Evolutionary conservation across 1,140 invertebrate species (phyloP).

Genomic region (Drosophila suzukii): DNA sequence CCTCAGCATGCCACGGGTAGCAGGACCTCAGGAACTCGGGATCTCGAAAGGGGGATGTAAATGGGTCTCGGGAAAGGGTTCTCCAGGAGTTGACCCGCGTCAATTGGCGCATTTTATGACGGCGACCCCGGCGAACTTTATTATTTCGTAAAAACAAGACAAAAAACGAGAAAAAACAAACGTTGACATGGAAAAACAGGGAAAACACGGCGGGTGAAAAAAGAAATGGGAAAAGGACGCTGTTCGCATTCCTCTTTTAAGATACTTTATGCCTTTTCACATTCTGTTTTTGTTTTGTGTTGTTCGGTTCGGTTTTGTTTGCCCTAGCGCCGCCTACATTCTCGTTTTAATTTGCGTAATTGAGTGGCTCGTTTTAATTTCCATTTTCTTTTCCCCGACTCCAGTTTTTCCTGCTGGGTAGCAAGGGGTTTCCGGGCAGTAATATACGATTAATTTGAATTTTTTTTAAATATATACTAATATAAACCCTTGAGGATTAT

Average conservation of each 20-base stretch:
- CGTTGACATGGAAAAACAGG: constrained; percentile 27
- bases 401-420: constrained; percentile 13
- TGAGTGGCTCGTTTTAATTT: constrained; percentile 82
- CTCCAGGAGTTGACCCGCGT: constrained; percentile 63
- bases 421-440: background rate
- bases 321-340: constrained; percentile 62
- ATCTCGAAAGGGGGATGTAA: background rate
- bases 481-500: too few relatives aligned
- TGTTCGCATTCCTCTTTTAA: constrained; percentile 60
- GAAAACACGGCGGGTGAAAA: constrained; percentile 1
- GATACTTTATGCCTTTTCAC: constrained; percentile 46
- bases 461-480: too few relatives aligned
- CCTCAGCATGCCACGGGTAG: constrained; percentile 63
- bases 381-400: constrained; percentile 28
- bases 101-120: constrained; percentile 76
- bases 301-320: constrained; percentile 47
- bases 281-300: constrained; percentile 28
- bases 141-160: constrained; percentile 56
- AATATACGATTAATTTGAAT: background rate
- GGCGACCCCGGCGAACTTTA: constrained; percentile 69
- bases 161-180: background rate
- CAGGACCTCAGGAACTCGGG: background rate
- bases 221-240: constrained; percentile 14
- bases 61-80: constrained; percentile 1
- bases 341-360: constrained; percentile 81